Conservation (phyloP, 2,888 invertebrate species). For the Patella depressa region DNA sequence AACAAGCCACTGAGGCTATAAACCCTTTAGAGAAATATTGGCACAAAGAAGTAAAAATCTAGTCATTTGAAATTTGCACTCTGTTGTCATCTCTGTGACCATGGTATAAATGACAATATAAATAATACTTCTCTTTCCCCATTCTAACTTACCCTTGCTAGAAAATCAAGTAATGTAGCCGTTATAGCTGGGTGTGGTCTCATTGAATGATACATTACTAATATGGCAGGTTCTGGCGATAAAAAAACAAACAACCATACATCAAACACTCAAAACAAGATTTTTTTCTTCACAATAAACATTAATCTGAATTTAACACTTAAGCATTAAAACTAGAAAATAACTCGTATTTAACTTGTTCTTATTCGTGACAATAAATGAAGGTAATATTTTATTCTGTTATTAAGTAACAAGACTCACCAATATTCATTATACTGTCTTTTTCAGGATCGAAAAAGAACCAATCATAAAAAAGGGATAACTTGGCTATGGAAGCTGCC, state of each 20-base stretch:
- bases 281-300: too few species aligned
- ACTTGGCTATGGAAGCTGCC: conserved; percentile 90
- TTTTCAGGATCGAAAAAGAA: conserved; percentile 90
- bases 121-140: neutral
- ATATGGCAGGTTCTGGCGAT: conserved; percentile 85
- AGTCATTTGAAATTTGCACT: too few species aligned
- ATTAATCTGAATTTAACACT: too few species aligned
- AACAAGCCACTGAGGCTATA: too few species aligned
- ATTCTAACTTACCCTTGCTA: conserved; percentile 78
- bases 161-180: conserved; percentile 89
- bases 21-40: too few species aligned
- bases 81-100: too few species aligned
- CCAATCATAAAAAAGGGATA: conserved; percentile 95
- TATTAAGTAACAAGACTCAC: conserved; percentile 61
- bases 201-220: conserved; percentile 95
- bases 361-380: too few species aligned
- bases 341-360: too few species aligned
- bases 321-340: too few species aligned
- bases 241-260: conserved; percentile 6
- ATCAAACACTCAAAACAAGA: neutral
- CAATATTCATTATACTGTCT: conserved; percentile 95
- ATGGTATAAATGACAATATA: neutral
- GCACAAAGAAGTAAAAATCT: too few species aligned
- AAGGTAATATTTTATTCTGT: neutral
- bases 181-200: conserved; percentile 91